These are phyloP conservation scores for Synergus umbraculus DNA, from an alignment of 2,888 invertebrate species.

Conservation along the genomic window DNA sequence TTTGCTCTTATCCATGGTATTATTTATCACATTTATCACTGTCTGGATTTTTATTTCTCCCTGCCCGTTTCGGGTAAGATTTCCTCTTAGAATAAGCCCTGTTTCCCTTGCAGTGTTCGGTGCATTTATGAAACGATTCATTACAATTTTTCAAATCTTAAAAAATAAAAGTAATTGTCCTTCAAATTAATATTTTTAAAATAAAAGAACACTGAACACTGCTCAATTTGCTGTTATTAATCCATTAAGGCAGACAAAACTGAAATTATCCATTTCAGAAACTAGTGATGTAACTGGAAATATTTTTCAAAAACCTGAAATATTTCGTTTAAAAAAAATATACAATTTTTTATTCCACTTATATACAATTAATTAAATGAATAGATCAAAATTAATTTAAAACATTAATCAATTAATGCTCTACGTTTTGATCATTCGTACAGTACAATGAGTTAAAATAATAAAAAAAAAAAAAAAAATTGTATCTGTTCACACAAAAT, in stretches of 20 bases:
- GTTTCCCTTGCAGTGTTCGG: background rate
- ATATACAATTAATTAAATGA: background rate
- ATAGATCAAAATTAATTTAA: no score
- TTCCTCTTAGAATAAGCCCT: no score
- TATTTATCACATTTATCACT: no score
- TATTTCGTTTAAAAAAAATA: background rate
- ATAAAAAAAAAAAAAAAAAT: background rate
- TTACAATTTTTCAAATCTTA: no score
- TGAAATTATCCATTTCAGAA: constrained; percentile 25
- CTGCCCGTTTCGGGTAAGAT: no score
- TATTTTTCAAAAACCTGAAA: constrained; percentile 14
- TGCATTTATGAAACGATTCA: background rate
- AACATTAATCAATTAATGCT: background rate
- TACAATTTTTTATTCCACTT: background rate
- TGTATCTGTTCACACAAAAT: no score
- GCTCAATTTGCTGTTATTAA: background rate
- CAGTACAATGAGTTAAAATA: background rate
- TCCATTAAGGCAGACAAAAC: constrained; percentile 32
- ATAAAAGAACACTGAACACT: background rate
- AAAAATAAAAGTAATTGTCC: background rate
- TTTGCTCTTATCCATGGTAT: no score
- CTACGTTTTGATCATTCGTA: background rate
- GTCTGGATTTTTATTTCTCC: no score
- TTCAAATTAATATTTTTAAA: background rate
- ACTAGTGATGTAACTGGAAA: constrained; percentile 31